Percentiles rank a stretch among this genome's conserved stretches.
phyloP scores from a whole-genome alignment of 1,140 invertebrate species.

The Orussus abietinus region DNA sequence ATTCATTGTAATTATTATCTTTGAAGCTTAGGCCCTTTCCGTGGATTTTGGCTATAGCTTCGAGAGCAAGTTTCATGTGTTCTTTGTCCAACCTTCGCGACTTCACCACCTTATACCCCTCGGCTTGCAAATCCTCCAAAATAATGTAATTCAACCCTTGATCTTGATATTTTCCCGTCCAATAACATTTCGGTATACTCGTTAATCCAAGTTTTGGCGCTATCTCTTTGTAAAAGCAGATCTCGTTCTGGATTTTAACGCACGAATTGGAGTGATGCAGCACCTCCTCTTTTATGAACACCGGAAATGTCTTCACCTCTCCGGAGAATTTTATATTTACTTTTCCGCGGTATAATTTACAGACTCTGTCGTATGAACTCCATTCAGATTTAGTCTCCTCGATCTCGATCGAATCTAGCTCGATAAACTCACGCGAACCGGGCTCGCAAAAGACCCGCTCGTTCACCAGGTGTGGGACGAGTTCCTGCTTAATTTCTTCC shows the following conservation, averaged over 20 bases:
- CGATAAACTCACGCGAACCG: constrained; percentile 46
- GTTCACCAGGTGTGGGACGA: constrained; percentile 42
- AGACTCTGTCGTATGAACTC: neutral
- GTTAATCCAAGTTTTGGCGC: constrained; percentile 19
- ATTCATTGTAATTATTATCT: constrained; percentile 20
- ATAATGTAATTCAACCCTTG: constrained; percentile 37
- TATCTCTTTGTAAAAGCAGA: constrained; percentile 43
- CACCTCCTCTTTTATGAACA: constrained; percentile 43
- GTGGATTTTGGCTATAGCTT: constrained; percentile 35
- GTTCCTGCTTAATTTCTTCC: constrained; percentile 20
- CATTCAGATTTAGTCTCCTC: constrained; percentile 4
- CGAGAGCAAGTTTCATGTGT: constrained; percentile 30
- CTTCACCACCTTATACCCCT: constrained; percentile 23
- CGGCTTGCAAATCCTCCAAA: constrained; percentile 34
- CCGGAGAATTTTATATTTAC: constrained; percentile 37
- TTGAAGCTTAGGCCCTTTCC: constrained; percentile 29
- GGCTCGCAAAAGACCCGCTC: constrained; percentile 42
- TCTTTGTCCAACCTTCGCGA: constrained; percentile 22
- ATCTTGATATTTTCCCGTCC: constrained; percentile 38
- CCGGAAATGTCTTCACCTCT: constrained; percentile 23
- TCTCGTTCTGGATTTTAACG: constrained; percentile 36
- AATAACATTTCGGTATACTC: constrained; percentile 36
- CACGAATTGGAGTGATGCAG: constrained; percentile 24
- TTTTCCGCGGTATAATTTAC: constrained; percentile 16
- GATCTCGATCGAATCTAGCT: constrained; percentile 28